Evolutionary conservation across 2,888 invertebrate species (phyloP), one percentile per base, ranked within the genome.

Genomic region (Steromphala cineraria): DNA sequence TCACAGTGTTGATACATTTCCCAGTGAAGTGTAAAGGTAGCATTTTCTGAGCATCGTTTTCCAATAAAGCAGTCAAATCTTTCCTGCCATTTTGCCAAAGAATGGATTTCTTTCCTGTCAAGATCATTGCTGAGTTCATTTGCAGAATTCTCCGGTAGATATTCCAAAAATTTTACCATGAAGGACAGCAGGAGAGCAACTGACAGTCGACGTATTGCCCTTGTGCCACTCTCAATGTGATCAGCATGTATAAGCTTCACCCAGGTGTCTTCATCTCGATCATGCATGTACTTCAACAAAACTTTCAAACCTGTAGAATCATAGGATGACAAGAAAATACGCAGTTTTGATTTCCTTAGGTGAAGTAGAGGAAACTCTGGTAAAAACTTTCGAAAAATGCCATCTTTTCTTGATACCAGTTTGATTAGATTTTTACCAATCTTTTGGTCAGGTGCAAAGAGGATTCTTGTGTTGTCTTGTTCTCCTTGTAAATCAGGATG

Each of bases 1-100:
- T 81, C 75, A 67, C 67, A 78, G 62, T 81, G 81, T 4, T 21
- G 46, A 74, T 78, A 53, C 78, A 81, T 81, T 15, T 81, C 78
- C 19, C 52, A 53, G 56, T 81, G 81, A 13, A 81, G 56, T 36
- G 67, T 46, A 74, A 81, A 81, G 53, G 78, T 81, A 7, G 62
- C 21, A 62, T 62, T 62, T 10, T 28, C 28, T 15, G 15, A 2
- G 21, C 17, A 62, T 21, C 8, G 62, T 21, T 2, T 62, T 24
- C 3, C 13, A 15, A 62, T 10, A 21, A 62, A 62, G 0, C 2
- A 8, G 13, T 21, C 13, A 62, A 24, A 62, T 0, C 15, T 1
- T 24, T 21, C 13, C 15, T 21, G 24, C 62, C 21, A 62, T 62
- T n/a, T 62, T 62, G 21, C 21, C 19, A 62, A 15, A 21, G 62